Base-by-base conservation (phyloP, 2,888 invertebrate genomes). In the Bhutanitis thaidina region DNA sequence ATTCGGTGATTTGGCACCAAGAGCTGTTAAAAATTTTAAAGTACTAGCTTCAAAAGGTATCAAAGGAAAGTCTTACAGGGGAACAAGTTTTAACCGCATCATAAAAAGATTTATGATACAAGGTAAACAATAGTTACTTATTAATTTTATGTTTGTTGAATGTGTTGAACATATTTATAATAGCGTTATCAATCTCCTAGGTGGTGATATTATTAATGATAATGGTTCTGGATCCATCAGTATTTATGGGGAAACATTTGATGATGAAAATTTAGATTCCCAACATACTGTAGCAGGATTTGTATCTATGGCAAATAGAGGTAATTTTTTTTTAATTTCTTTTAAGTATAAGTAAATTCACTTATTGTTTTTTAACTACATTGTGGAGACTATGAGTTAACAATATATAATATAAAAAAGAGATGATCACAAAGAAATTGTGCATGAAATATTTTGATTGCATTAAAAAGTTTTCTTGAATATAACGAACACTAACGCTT, bases 31-130 rank as follows among this genome's bases (percentile, higher is more conserved):
- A 64, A 98, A 98, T 77, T 98, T 98, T 71, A 91, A 94, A 58
- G 91, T 93, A n/a, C 90, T 98, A 29, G 94, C 96, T 16, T 90
- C 93, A 9, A 91, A 91, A 15, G 96, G 96, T 7, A 91, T 96
- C 51, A 89, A 94, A 58, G 95, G 95, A 15, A 93, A 91, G 71
- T 93, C 93, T 1, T 98, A 97, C 74, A 92, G 93, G 59, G 96
- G 95, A 10, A 92, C 94, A 3, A 91, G 85, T 59, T 96, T 98
- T 77, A 96, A 96, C 81, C 91, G 97, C 12, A 93, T 98, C 50
- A 94, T 98, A 60, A 93, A 94, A 74, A 92, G 95, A 60, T 97
- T 98, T 77, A 96, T 98, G 93, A 93, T 98, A 64, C 97, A 98
- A 92, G 97, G 96, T 95, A 68, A 64, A 65, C 55, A 49, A 45